Base-by-base conservation (phyloP, 2,888 invertebrate species). In the Plutella xylostella region DNA sequence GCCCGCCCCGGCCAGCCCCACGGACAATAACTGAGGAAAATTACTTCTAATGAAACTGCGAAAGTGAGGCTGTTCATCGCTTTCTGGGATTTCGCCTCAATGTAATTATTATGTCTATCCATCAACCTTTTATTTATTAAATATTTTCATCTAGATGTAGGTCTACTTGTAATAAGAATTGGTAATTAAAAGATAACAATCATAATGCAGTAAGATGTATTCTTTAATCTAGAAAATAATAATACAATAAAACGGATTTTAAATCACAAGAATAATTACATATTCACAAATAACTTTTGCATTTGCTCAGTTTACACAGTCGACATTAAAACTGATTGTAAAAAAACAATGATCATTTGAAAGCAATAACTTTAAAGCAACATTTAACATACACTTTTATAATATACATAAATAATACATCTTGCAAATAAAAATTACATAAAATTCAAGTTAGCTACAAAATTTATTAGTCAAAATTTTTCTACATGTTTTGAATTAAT, bases 221-320 rank as follows among this genome's bases (percentile, higher is more conserved):
- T 80, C 73, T 83, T 82, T 82, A 83, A 79, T 83, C 80, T 82
- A 80, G 75, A 80, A 83, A 83, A 82, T 83, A 80, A 83, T 77
- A 83, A 82, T 78, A 80, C 75, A 78, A 76, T 80, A 82, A 80
- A 82, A 78, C 77, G 79, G 79, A 82, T 79, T 80, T 80, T 72
- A 78, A 79, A 83, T 80, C 78, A 83, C 77, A 80, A 80, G 80
- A 78, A 76, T 80, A 82, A 83, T 83, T 83, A 83, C 83, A 84
- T 84, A 83, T 83, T 83, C 82, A 84, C 83, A 84, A 78, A 74
- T 75, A 79, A 77, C 79, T 65, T 73, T 65, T 66, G 69, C 71
- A 66, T 64, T 68, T 67, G 60, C 58, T 68, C 63, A 62, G 71
- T 72, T 71, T 58, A 70, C 68, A 76, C 72, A 69, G 71, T 66